Base-by-base conservation (phyloP, 1,140 invertebrate species). In the Dermatophagoides farinae region DNA sequence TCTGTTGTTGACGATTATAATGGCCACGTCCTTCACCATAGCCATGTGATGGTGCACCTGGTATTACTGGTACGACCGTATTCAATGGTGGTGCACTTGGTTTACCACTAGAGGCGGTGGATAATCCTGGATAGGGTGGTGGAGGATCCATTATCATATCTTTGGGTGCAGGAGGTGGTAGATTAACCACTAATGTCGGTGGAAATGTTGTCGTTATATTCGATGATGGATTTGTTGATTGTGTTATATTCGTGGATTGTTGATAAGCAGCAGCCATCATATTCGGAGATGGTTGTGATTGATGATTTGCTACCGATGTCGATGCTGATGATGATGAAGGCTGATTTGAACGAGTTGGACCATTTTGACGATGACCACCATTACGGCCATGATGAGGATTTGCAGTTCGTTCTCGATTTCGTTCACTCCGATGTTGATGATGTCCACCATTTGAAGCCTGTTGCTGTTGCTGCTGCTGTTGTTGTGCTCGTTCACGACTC, bases 1-100 rank as follows among this genome's bases (percentile, higher is more conserved):
- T 55, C 38, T 60, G 60, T 31, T 49, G 54, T 37, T 61, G 53
- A 40, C 72, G 67, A 71, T 84, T 83, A 70, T 83, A 82, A 49
- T 73, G 72, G 64, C 80, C 79, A 67, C 82, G 72, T 16, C 81
- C 81, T 67, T 82, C 80, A 10, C 80, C 79, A 65, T 82, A 82
- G 10, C 80, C 80, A 61, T 79, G 78, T 54, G 80, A 75, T 41
- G 80, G 80, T 43, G 76, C 78, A 39, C 66, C 66, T 1, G 65
- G 62, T 38, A 65, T 64, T 16, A 66, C 62, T 38, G 67, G 16
- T 47, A 63, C 46, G 31, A 62, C 62, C 25, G 55, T n/a, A 18
- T 46, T 58, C 31, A 31, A 51, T 41, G 39, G 62, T 54, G n/a
- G 66, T 43, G 46, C 49, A 49, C 31, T 41, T 8, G 46, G 43